Percentiles rank a stretch among this genome's conserved stretches.
These are phyloP conservation scores for Busseola fusca DNA, from an alignment of 2,888 invertebrate species.

Conservation along the genomic window DNA sequence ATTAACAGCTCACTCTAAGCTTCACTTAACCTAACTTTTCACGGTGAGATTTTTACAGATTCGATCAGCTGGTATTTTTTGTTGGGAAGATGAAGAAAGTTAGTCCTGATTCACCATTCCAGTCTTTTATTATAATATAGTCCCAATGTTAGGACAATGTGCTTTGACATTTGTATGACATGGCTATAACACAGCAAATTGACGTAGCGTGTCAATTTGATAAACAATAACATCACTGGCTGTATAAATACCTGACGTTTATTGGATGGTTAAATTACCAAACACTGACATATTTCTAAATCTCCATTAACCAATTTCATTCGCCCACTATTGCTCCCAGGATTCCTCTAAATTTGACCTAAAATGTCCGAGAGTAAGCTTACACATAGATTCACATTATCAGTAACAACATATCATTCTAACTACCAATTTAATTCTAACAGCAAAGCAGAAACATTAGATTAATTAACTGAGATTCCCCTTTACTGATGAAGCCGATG, in stretches of 20 bases:
- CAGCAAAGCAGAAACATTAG: slow-evolving; percentile 29
- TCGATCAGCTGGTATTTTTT: no score
- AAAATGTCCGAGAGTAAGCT: slow-evolving; percentile 18
- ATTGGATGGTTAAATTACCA: background rate
- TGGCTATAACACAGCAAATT: background rate
- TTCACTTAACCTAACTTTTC: no score
- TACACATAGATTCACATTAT: slow-evolving; percentile 25
- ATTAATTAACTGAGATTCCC: slow-evolving; percentile 44
- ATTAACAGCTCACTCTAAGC: no score
- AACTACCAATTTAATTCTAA: slow-evolving; percentile 47
- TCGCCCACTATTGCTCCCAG: background rate
- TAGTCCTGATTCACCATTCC: no score
- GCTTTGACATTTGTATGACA: background rate
- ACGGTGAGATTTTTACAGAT: no score
- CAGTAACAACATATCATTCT: slow-evolving; percentile 41
- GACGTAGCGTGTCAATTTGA: background rate
- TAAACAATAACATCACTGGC: background rate
- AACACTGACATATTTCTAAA: slow-evolving; percentile 3
- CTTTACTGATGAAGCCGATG: slow-evolving; percentile 32
- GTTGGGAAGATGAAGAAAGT: background rate
- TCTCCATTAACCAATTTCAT: slow-evolving; percentile 13
- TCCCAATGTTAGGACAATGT: background rate
- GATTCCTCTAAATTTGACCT: slow-evolving; percentile 25
- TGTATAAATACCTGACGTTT: background rate
- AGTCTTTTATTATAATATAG: background rate